These are phyloP conservation scores for Amphiura filiformis DNA, from an alignment of 35 echinoderm and acorn worm genomes.

Conservation along the genomic window DNA sequence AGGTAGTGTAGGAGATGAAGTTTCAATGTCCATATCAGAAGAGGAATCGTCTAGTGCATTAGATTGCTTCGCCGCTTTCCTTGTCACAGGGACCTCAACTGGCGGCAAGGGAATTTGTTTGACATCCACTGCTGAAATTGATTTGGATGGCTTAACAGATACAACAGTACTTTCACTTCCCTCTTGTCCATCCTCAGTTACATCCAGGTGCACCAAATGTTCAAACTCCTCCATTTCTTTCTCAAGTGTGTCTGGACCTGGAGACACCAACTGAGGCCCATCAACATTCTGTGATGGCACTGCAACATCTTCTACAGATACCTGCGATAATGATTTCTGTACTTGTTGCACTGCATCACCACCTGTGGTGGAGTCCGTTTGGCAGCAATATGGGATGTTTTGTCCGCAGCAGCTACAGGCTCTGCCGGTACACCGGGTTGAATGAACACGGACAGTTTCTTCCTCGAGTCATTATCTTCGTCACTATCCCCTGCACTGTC, in stretches of 20 bases:
- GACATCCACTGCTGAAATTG: no score
- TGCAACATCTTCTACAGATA: not conserved
- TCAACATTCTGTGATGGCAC: no score
- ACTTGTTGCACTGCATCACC: constrained; percentile 15
- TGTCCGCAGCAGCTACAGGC: no score
- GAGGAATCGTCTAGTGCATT: not conserved
- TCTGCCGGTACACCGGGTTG: no score
- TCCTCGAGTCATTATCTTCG: not conserved
- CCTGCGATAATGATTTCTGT: not conserved
- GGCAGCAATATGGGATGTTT: no score
- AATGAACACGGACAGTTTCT: no score
- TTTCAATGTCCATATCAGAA: not conserved
- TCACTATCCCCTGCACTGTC: not conserved
- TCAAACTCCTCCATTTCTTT: constrained; percentile 72
- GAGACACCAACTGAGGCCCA: not conserved
- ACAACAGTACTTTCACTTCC: not conserved
- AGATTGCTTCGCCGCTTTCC: not conserved
- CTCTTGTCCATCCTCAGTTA: not conserved
- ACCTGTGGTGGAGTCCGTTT: no score
- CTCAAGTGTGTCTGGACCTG: not conserved
- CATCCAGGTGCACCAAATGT: constrained; percentile 29
- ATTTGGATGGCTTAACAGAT: not conserved
- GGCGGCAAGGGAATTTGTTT: no score
- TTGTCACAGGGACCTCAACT: no score
- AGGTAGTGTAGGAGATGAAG: not conserved